Evolutionary conservation across 2,113 vertebrate species (phyloP).

Genomic region (Poeciliopsis retropinna): DNA sequence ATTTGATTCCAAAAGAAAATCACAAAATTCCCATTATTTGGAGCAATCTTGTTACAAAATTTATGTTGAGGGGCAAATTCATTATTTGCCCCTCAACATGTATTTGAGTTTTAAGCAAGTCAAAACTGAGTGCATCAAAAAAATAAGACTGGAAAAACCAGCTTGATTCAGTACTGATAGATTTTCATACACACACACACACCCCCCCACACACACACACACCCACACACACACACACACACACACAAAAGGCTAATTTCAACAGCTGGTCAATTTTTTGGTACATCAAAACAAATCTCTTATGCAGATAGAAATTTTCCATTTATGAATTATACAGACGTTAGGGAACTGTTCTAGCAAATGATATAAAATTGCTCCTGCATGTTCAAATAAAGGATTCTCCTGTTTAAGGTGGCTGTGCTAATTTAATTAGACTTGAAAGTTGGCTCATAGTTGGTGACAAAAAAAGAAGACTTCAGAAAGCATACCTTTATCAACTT

Average conservation of each 20-base stretch:
- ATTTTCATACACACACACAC: not conserved
- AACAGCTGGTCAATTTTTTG: not conserved
- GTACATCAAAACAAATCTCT: not conserved
- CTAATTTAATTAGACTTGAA: conserved; percentile 1
- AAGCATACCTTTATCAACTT: too few relatives aligned
- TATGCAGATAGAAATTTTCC: not conserved
- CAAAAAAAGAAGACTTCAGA: too few relatives aligned
- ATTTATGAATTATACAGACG: not conserved
- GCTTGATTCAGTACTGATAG: not conserved
- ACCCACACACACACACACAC: too few relatives aligned
- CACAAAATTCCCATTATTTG: too few relatives aligned
- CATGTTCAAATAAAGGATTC: too few relatives aligned
- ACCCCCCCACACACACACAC: too few relatives aligned
- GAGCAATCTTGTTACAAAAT: too few relatives aligned
- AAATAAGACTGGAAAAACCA: not conserved
- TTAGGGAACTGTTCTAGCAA: too few relatives aligned
- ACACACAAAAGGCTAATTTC: not conserved
- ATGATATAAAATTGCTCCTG: not conserved
- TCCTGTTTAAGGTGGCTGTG: not conserved
- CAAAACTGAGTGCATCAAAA: not conserved
- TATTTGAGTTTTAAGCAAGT: too few relatives aligned
- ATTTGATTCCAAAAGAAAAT: not conserved
- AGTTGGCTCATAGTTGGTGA: too few relatives aligned
- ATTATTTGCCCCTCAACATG: too few relatives aligned
- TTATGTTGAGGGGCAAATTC: too few relatives aligned